Evolutionary conservation across 2,888 invertebrate genomes (phyloP).

Genomic region (Leptothorax acervorum): DNA sequence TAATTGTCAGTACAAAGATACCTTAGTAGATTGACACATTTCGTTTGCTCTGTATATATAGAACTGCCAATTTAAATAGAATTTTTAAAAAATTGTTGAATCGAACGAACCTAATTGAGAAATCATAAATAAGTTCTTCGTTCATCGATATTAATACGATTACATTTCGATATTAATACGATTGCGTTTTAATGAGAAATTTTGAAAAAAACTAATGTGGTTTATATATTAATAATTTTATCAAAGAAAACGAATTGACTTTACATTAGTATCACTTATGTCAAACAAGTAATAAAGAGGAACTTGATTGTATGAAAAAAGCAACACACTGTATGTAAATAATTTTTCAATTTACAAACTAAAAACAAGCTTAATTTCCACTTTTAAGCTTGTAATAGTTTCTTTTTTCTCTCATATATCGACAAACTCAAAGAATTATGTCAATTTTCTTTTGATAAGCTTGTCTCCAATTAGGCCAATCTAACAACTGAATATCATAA

Average conservation of each 20-base stretch:
- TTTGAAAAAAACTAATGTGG: not conserved
- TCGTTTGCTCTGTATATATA: not conserved
- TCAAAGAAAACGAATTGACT: not conserved
- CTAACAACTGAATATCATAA: slow-evolving; percentile 28
- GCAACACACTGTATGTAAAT: not conserved
- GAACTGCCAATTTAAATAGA: not conserved
- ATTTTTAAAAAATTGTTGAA: not conserved
- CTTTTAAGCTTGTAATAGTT: not conserved
- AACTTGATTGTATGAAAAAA: not conserved
- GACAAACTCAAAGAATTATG: not conserved
- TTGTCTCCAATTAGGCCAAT: slow-evolving; percentile 13
- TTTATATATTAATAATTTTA: not conserved
- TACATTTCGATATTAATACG: no score
- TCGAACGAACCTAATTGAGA: not conserved
- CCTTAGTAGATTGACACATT: not conserved
- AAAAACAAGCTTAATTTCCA: not conserved
- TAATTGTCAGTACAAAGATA: not conserved
- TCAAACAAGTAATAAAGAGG: no score
- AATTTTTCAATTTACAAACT: not conserved
- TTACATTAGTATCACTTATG: not conserved
- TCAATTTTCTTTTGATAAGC: not conserved
- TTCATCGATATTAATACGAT: not conserved
- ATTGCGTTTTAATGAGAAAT: not conserved
- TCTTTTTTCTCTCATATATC: not conserved
- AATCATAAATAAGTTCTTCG: slow-evolving; percentile 3